phyloP scores from a whole-genome alignment of 2,113 vertebrate species.

The Dascyllus trimaculatus region DNA sequence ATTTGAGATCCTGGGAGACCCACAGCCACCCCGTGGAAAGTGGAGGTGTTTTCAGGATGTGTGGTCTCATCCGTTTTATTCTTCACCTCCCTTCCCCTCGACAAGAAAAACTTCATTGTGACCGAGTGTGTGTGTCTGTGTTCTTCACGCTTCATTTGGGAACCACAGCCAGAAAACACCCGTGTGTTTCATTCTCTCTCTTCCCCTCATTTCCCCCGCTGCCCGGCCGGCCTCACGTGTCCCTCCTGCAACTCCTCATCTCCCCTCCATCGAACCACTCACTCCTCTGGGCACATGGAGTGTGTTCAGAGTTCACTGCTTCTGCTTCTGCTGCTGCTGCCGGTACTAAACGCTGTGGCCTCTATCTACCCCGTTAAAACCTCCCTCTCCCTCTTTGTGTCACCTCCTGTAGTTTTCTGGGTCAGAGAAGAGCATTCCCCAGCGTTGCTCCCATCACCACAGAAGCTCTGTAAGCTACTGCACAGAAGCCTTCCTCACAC shows the following conservation, averaged over 20 bases:
- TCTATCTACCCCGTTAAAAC: constrained; percentile 1
- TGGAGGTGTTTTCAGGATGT: constrained; percentile 10
- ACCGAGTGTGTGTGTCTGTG: constrained; percentile 30
- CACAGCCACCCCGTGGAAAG: background rate
- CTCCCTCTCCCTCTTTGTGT: constrained; percentile 20
- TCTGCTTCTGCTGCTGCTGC: constrained; percentile 22
- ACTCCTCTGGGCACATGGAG: constrained; percentile 39
- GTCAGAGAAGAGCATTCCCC: constrained; percentile 59
- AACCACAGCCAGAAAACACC: constrained; percentile 68
- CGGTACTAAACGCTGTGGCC: constrained; percentile 23
- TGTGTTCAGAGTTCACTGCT: constrained; percentile 37
- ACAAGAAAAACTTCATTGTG: constrained; percentile 46
- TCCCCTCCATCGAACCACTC: constrained; percentile 47
- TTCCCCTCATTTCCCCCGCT: constrained; percentile 7
- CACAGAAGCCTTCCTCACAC: constrained; percentile 7
- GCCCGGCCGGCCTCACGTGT: constrained; percentile 52
- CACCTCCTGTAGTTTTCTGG: constrained; percentile 71
- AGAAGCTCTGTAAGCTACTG: constrained; percentile 43
- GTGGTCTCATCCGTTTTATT: background rate
- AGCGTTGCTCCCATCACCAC: constrained; percentile 35
- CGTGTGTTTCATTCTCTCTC: constrained; percentile 47
- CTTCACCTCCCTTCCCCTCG: constrained; percentile 6
- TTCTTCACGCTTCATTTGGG: constrained; percentile 69
- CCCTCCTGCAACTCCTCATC: constrained; percentile 8
- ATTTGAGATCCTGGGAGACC: background rate